Conservation (phyloP, 2,113 vertebrate species). For the Uropsilus gracilis region DNA sequence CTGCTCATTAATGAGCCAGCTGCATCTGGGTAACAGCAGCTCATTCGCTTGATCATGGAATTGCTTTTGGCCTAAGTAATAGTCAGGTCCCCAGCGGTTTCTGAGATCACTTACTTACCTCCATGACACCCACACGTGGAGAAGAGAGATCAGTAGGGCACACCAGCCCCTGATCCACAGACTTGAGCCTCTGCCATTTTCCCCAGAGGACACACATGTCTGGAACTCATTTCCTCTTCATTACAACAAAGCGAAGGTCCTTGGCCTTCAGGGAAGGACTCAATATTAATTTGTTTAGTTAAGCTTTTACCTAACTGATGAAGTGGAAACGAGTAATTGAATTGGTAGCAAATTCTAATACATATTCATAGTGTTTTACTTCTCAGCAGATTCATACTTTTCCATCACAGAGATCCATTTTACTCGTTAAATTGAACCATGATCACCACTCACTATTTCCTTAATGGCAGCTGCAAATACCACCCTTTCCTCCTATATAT, state of each 20-base stretch:
- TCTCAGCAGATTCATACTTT: slow-evolving; percentile 25
- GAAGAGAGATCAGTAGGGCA: background rate
- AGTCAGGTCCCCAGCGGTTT: background rate
- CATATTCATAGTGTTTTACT: background rate
- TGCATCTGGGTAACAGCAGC: background rate
- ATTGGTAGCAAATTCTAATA: slow-evolving; percentile 32
- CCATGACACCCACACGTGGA: background rate
- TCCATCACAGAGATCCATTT: background rate
- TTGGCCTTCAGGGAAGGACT: slow-evolving; percentile 14
- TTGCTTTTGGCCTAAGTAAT: background rate
- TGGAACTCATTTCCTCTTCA: slow-evolving; percentile 51
- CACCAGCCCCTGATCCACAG: background rate
- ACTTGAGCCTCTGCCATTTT: slow-evolving; percentile 25
- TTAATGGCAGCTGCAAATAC: background rate
- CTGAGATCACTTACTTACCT: background rate
- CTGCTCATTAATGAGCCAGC: background rate
- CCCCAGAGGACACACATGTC: slow-evolving; percentile 19
- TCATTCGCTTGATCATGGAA: background rate
- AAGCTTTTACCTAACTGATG: slow-evolving; percentile 47
- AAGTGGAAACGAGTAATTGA: slow-evolving; percentile 34
- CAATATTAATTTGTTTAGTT: slow-evolving; percentile 67
- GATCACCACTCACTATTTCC: background rate
- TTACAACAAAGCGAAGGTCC: background rate
- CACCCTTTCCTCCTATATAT: background rate
- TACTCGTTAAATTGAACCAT: background rate